Conservation (phyloP, 92 coral and sea anemone genomes). For the Epizoanthus rinbou region DNA sequence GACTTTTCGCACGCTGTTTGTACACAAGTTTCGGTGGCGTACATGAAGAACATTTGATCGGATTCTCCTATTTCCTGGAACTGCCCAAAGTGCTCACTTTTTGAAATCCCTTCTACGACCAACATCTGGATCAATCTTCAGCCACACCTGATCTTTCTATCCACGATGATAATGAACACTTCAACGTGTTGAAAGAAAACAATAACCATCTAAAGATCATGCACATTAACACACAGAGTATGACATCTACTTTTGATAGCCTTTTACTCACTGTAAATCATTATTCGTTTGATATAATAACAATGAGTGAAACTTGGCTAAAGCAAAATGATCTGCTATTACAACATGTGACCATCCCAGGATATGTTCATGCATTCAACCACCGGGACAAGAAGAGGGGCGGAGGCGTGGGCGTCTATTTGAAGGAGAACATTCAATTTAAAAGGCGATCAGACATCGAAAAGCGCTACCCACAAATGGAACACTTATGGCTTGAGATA, state of each 20-base stretch:
- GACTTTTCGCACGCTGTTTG: conserved; percentile 27
- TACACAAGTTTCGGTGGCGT: neutral
- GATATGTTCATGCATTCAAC: conserved; percentile 33
- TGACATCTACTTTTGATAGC: no score
- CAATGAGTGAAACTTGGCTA: conserved; percentile 21
- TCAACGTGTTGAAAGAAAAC: conserved; percentile 23
- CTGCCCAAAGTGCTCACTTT: conserved; percentile 26
- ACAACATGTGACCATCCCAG: conserved; percentile 31
- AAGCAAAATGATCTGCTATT: conserved; percentile 29
- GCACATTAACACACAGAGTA: no score
- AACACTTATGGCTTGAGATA: conserved; percentile 44
- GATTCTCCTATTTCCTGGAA: conserved; percentile 25
- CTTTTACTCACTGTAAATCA: neutral
- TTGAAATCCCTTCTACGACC: conserved; percentile 1
- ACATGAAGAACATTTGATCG: conserved; percentile 28
- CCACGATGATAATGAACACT: conserved; percentile 27
- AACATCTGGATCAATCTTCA: no score
- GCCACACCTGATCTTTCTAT: conserved; percentile 14
- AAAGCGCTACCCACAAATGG: neutral
- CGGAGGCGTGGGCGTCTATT: conserved; percentile 13
- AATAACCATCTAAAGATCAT: conserved; percentile 17
- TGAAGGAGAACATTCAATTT: conserved; percentile 19
- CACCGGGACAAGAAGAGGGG: conserved; percentile 16
- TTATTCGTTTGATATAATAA: conserved; percentile 4
- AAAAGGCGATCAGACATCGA: conserved; percentile 24